Base-by-base conservation (phyloP, 2,888 invertebrate genomes). In the Cylloceria caligata region DNA sequence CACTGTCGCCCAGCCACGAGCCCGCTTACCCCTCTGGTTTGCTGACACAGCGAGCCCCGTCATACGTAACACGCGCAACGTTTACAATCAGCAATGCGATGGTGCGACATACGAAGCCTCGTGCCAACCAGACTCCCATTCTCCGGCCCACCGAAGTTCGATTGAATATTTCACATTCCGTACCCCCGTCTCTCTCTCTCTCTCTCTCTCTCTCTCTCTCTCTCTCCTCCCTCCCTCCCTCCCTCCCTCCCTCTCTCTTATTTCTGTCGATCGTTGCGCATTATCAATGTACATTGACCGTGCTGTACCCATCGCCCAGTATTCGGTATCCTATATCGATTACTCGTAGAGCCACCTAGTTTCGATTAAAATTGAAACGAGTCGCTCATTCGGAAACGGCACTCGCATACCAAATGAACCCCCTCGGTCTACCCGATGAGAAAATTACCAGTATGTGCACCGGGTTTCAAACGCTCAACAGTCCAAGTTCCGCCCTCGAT, bases 31-130 rank as follows among this genome's bases (percentile, higher is more conserved):
- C 60, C 2, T 19, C 60, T 19, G 16, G 81, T 84, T 84, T 84
- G 81, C 83, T 86, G 84, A 84, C 83, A 72, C 83, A 73, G 80
- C 72, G 67, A 81, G 80, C 81, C 74, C 60, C 79, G 73, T 83
- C 81, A 81, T 80, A 83, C 82, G 74, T 81, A 81, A 81, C 80
- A 68, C 72, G 62, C 39, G 68, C 71, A 80, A 74, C 83, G 81
- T 83, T 85, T 84, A 84, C 81, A 83, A 85, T 85, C 83, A 84
- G 84, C 84, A 72, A 75, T 82, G 79, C 78, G 62, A 73, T 62
- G 83, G 72, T 79, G 57, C 64, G 69, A 76, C 79, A 75, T 69
- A 68, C 47, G 34, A 34, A 67, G n/a, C 69, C 57, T 77, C 76
- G 74, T 80, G 77, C 80, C 83, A 69, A 80, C 74, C 36, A 64